These are phyloP conservation scores for Microcebus lehilahytsara DNA, from an alignment of 2,113 vertebrate genomes.

Conservation along the genomic window DNA sequence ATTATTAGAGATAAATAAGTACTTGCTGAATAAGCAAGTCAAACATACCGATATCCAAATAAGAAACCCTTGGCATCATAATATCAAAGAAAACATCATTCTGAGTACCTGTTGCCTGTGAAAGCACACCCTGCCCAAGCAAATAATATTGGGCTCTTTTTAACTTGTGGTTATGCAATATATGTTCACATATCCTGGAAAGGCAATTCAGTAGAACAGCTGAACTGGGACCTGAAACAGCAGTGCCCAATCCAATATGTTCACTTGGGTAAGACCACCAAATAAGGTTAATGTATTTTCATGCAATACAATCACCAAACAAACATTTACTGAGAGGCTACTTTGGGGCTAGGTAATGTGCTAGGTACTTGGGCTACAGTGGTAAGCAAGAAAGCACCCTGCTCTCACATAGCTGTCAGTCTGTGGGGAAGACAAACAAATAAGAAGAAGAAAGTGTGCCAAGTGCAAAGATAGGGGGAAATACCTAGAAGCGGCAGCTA, in stretches of 20 bases:
- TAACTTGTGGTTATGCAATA: background rate
- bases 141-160: background rate
- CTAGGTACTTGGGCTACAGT: background rate
- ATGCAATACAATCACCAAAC: background rate
- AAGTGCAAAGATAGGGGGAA: background rate
- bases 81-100: background rate
- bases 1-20: conserved; percentile 39
- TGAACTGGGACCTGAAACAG: background rate
- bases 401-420: background rate
- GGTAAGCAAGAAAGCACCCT: background rate
- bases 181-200: background rate
- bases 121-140: background rate
- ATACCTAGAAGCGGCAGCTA: background rate
- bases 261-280: background rate
- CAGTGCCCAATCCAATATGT: background rate
- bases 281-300: background rate
- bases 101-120: background rate
- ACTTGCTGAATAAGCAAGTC: background rate
- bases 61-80: background rate
- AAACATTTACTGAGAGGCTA: background rate
- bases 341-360: background rate
- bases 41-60: background rate
- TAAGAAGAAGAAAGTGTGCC: background rate
- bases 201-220: background rate
- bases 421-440: background rate